These are phyloP conservation scores for Heterocephalus glaber DNA, from an alignment of 2,113 vertebrate species.

Conservation along the genomic window DNA sequence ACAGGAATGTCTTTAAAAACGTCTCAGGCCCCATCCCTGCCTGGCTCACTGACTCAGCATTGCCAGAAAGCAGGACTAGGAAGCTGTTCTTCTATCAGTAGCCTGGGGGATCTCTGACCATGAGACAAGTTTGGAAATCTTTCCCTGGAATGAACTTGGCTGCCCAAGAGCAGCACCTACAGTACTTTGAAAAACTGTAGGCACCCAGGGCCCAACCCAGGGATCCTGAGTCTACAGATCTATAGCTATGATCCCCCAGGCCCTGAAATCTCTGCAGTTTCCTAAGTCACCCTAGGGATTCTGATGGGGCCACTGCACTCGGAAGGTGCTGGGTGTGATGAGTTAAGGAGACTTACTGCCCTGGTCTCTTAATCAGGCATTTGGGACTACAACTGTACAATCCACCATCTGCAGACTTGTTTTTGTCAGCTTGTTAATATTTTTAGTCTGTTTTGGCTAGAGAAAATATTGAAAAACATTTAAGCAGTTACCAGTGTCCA, in stretches of 20 bases:
- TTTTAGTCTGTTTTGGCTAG: background rate
- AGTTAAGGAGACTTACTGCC: background rate
- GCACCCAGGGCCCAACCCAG: too few relatives aligned
- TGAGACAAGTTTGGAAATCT: conserved; percentile 32
- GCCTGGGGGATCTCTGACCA: background rate
- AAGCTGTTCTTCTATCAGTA: background rate
- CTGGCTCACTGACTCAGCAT: conserved; percentile 57
- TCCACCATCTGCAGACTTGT: background rate
- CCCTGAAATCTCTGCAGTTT: background rate
- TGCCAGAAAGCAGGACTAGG: conserved; percentile 39
- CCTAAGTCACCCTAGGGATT: background rate
- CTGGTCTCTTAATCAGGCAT: background rate
- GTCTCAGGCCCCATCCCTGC: conserved; percentile 33
- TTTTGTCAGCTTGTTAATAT: background rate
- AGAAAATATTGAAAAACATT: background rate
- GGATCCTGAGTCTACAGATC: background rate
- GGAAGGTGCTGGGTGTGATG: background rate
- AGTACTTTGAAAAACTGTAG: background rate
- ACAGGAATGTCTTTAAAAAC: conserved; percentile 43
- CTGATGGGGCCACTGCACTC: background rate
- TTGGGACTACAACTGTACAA: background rate
- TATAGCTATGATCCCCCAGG: background rate
- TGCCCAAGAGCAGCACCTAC: background rate
- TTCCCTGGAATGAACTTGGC: background rate
- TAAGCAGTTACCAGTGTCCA: background rate